Conservation (phyloP, 1,140 invertebrate genomes). For the Pentalonia nigronervosa region DNA sequence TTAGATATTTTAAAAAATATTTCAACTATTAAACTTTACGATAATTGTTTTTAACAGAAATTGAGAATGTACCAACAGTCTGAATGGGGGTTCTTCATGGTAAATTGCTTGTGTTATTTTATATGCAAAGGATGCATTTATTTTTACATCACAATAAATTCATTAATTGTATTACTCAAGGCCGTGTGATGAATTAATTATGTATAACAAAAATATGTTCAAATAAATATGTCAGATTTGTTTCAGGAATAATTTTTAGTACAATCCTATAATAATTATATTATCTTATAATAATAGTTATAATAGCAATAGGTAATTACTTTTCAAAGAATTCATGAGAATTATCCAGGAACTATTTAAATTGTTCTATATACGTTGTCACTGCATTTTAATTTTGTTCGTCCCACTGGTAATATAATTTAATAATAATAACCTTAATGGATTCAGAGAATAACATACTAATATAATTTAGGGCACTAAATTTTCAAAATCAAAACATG, state of each 20-base stretch:
- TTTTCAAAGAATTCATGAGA: not conserved
- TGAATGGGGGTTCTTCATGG: too few relatives aligned
- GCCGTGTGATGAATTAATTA: not conserved
- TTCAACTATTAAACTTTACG: not conserved
- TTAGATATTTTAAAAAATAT: too few relatives aligned
- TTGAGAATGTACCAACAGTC: not conserved
- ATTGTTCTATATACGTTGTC: not conserved
- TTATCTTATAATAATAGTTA: not conserved
- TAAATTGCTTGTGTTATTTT: not conserved
- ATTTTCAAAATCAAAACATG: constrained; percentile 13
- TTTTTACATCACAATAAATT: not conserved
- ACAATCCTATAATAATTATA: not conserved
- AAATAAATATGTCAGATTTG: not conserved
- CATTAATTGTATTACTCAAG: not conserved
- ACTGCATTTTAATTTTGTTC: constrained; percentile 4
- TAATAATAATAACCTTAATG: constrained; percentile 3
- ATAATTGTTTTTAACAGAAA: not conserved
- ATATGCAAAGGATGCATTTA: not conserved
- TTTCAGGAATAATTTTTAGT: not conserved
- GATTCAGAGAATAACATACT: not conserved
- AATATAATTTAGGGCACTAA: not conserved
- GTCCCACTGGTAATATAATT: not conserved
- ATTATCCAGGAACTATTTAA: not conserved
- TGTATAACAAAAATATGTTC: not conserved
- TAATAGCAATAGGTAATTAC: not conserved